phyloP scores from a whole-genome alignment of 2,888 invertebrate species.

The Melanophora roralis region DNA sequence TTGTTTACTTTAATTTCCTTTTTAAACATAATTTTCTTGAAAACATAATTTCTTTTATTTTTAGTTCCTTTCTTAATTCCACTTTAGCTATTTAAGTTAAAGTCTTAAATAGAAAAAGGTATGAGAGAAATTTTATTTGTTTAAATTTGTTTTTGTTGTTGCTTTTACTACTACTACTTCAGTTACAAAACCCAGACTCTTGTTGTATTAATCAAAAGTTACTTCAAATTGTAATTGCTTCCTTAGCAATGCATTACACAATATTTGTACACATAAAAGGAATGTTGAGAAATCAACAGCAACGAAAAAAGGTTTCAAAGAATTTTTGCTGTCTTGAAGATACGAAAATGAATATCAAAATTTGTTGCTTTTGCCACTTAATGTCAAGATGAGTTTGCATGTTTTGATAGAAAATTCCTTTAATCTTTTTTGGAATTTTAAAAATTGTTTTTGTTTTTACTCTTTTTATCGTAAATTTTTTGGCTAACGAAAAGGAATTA shows the following conservation, averaged over 20 bases:
- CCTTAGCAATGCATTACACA: slow-evolving; percentile 21
- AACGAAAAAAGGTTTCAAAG: slow-evolving; percentile 2
- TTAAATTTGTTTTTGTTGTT: background rate
- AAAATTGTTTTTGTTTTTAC: slow-evolving; percentile 1
- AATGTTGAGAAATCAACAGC: slow-evolving; percentile 31
- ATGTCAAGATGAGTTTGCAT: slow-evolving; percentile 40
- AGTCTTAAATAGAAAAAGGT: slow-evolving; percentile 13
- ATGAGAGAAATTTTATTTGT: background rate
- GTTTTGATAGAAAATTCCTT: background rate
- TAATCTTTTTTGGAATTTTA: slow-evolving; percentile 28
- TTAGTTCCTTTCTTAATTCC: background rate
- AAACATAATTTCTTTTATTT: slow-evolving; percentile 30
- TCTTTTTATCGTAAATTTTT: background rate
- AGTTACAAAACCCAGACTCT: slow-evolving; percentile 30
- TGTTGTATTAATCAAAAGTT: slow-evolving; percentile 55
- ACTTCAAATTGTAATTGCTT: slow-evolving; percentile 49
- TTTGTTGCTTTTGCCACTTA: slow-evolving; percentile 28
- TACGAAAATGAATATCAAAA: slow-evolving; percentile 10
- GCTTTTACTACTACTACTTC: slow-evolving; percentile 1
- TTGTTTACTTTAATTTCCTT: background rate
- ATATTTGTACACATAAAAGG: background rate
- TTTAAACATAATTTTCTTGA: background rate
- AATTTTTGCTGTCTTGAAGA: slow-evolving; percentile 3
- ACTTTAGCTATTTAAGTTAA: background rate
- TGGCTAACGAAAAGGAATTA: slow-evolving; percentile 28